These are phyloP conservation scores for Hypsopygia costalis DNA, from an alignment of 2,888 invertebrate species.

Conservation along the genomic window DNA sequence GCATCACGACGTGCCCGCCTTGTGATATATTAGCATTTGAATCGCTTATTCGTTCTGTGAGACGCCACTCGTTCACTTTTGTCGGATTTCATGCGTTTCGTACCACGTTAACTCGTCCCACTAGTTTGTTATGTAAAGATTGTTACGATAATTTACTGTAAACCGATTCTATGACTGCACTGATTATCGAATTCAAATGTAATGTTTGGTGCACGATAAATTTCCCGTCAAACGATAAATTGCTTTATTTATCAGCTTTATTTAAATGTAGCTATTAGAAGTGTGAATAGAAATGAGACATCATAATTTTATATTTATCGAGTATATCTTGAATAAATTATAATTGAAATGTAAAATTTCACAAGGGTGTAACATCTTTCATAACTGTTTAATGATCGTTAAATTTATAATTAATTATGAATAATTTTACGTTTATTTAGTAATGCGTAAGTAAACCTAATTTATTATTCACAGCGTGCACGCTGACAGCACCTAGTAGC, in stretches of 20 bases:
- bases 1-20: slow-evolving; percentile 62
- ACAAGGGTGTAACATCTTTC: background rate
- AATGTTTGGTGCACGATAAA: slow-evolving; percentile 34
- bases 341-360: slow-evolving; percentile 1
- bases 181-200: slow-evolving; percentile 37
- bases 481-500: no score
- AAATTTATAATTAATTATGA: no score
- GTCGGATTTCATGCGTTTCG: slow-evolving; percentile 59
- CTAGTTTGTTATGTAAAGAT: slow-evolving; percentile 55
- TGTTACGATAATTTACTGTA: slow-evolving; percentile 46
- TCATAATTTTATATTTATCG: slow-evolving; percentile 34
- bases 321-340: slow-evolving; percentile 19
- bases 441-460: no score
- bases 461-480: no score
- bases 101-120: slow-evolving; percentile 44
- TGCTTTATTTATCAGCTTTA: slow-evolving; percentile 46
- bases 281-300: slow-evolving; percentile 46
- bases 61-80: slow-evolving; percentile 35
- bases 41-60: slow-evolving; percentile 66
- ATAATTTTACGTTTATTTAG: no score
- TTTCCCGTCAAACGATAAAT: slow-evolving; percentile 45
- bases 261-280: slow-evolving; percentile 41
- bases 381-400: no score
- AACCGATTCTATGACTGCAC: slow-evolving; percentile 37
- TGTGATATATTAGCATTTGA: slow-evolving; percentile 80